These are phyloP conservation scores for Cossypha dichroa DNA, from an alignment of 2,797 vertebrate species.

Conservation along the genomic window DNA sequence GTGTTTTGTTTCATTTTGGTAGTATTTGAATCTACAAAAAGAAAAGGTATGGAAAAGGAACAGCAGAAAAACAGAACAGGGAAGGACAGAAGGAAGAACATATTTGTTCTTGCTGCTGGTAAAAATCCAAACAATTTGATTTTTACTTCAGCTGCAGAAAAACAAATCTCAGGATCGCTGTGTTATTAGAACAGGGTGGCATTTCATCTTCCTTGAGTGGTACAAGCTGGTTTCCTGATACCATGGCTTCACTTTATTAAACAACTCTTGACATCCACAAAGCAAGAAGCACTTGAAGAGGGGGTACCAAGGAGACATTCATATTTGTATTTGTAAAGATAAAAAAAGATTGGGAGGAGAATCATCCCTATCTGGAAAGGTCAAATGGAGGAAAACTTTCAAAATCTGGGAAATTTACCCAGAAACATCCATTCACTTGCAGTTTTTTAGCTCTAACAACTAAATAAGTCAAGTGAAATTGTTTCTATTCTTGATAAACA, in stretches of 20 bases:
- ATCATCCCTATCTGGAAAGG: background rate
- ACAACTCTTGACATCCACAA: background rate
- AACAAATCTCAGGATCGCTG: background rate
- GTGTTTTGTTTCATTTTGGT: background rate
- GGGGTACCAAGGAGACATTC: background rate
- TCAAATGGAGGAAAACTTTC: background rate
- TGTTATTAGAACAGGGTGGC: background rate
- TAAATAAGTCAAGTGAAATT: background rate
- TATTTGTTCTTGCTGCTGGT: slow-evolving; percentile 44
- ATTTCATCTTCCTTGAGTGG: background rate
- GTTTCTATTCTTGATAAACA: background rate
- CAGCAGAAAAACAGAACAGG: background rate
- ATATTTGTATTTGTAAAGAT: background rate
- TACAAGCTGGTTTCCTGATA: background rate
- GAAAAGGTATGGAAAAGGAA: background rate
- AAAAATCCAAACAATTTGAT: background rate
- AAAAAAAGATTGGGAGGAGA: background rate
- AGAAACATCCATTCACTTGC: background rate
- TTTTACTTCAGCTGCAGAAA: background rate
- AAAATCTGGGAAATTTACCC: background rate
- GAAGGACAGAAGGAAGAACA: slow-evolving; percentile 60
- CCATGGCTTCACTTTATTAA: background rate
- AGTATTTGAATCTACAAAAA: background rate
- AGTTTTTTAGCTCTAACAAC: background rate
- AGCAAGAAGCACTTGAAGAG: background rate